These are phyloP conservation scores for Epicampocera succincta DNA, from an alignment of 2,888 invertebrate genomes.

Conservation along the genomic window DNA sequence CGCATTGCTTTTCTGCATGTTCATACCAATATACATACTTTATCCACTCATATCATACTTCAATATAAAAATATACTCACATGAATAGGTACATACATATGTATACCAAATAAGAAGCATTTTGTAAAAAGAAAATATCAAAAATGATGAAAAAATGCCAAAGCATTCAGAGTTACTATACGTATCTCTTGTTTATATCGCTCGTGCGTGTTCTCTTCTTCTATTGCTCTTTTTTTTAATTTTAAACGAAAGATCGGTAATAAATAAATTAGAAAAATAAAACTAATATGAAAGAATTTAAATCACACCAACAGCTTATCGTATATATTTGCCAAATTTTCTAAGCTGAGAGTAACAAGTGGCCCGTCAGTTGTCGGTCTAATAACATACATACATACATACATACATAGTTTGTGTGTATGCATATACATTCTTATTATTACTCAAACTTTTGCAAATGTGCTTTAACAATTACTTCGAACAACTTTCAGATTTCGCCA, in stretches of 20 bases:
- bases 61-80: no score
- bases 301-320: no score
- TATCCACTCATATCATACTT: slow-evolving; percentile 18
- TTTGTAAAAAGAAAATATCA: background rate
- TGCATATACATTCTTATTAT: no score
- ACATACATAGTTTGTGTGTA: no score
- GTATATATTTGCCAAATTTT: background rate
- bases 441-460: no score
- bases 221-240: background rate
- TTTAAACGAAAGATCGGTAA: background rate
- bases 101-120: slow-evolving; percentile 5
- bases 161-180: no score
- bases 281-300: no score
- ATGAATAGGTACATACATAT: slow-evolving; percentile 1
- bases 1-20: slow-evolving; percentile 58
- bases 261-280: no score
- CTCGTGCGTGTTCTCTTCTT: background rate
- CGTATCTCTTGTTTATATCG: no score
- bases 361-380: background rate
- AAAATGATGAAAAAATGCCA: no score
- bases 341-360: background rate
- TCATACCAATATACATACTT: slow-evolving; percentile 19
- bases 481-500: slow-evolving; percentile 24
- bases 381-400: no score
- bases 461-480: background rate